Base-by-base conservation (phyloP, 2,888 invertebrate genomes). In the Nephrotoma guestfalica region DNA sequence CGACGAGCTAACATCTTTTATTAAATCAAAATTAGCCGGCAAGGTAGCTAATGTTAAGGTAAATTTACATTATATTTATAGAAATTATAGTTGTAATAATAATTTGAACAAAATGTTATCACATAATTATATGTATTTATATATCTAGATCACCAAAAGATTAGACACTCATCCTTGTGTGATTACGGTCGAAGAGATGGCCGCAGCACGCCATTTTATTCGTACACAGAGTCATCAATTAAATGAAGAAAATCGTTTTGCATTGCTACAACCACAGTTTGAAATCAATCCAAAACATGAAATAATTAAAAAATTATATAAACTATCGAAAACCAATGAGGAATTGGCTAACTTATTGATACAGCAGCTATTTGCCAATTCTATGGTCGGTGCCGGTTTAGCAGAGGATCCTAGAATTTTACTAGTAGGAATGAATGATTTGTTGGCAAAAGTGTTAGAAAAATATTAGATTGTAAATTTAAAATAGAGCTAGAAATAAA, bases 111-210 rank as follows among this genome's bases (percentile, higher is more conserved):
- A 15, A 85, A 42, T 3, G 30, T 51, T 41, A 9, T 42, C 42
- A 42, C 15, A n/a, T 40, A 57, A 47, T 3, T 42, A 5, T 42
- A 11, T 41, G 13, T 86, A 7, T 83, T 71, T 84, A 42, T 1
- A 43, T 85, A 47, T 84, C 40, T 40, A 88, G 87, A 87, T 96
- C 1, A 99, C 98, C 0, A 94, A 94, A 47, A 94, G 96, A 87
- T 92, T 99, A 83, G 97, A 97, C 89, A 93, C 94, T 0, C 97
- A 99, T 92, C 99, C 99, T 0, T 99, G 98, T 90, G 96, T 98
- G 0, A 94, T 99, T 2, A 98, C 98, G 0, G 98, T 99, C 0
- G 97, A 96, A 88, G 98, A 99, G 92, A 98, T 99, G 98, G 98
- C 97, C 0, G 96, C 98, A 1, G 98, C 99, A 0, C 93, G 99